phyloP scores from a whole-genome alignment of 2,888 invertebrate species.

The Drosophila quinaria region DNA sequence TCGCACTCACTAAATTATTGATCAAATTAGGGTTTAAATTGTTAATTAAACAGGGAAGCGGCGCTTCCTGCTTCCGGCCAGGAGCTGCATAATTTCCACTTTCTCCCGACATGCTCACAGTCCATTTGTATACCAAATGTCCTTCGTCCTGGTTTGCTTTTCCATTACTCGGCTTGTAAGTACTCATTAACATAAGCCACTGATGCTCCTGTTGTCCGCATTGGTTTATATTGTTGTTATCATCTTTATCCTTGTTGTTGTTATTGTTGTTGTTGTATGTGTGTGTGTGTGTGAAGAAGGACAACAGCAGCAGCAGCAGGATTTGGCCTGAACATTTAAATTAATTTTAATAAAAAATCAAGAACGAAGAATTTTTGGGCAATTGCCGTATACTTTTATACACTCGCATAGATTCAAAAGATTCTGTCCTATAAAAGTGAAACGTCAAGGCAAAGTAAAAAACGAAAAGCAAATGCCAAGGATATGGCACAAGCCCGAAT shows the following conservation, averaged over 20 bases:
- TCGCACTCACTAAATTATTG: conserved; percentile 61
- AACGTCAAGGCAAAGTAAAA: conserved; percentile 30
- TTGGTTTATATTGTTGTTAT: not conserved
- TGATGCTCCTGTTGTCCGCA: conserved; percentile 28
- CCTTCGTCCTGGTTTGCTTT: conserved; percentile 32
- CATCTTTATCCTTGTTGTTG: not conserved
- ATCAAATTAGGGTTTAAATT: conserved; percentile 73
- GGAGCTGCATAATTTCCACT: conserved; percentile 1
- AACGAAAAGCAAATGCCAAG: conserved; percentile 15
- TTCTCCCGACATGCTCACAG: not conserved
- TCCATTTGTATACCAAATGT: not conserved
- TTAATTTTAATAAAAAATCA: conserved; percentile 74
- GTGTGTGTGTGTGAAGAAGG: not conserved
- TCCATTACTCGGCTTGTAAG: conserved; percentile 65
- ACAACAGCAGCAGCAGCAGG: not conserved
- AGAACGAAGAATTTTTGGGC: conserved; percentile 40
- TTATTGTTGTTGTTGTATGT: conserved; percentile 8
- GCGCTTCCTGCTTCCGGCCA: not conserved
- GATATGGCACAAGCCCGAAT: conserved; percentile 59
- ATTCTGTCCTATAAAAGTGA: conserved; percentile 63
- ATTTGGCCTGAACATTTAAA: conserved; percentile 64
- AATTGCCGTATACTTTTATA: conserved; percentile 24
- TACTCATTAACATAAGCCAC: conserved; percentile 76
- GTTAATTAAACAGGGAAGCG: conserved; percentile 71
- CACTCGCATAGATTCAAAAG: conserved; percentile 49